Base-by-base conservation (phyloP, 1,140 invertebrate species). In the Tetramorium alpestre region DNA sequence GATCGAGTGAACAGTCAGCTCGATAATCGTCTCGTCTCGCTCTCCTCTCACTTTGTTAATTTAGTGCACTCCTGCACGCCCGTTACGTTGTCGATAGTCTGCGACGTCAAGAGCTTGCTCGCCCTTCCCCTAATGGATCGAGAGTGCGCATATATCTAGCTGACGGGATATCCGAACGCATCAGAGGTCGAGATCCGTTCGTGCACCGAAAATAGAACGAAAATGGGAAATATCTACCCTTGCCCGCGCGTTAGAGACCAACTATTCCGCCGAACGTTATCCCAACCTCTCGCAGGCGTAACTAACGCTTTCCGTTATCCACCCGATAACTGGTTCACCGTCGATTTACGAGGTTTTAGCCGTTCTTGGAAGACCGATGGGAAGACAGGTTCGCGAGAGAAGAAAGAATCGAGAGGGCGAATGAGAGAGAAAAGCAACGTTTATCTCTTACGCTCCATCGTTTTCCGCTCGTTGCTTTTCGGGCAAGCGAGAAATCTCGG, bases 311-410 rank as follows among this genome's bases (percentile, higher is more conserved):
- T 91, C 86, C 65, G 65, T 80, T 49, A 64, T 81, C 76, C 28
- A 7, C 44, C 64, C 88, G 88, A 91, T 91, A 91, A 91, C 90
- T 91, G 86, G 90, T 91, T 91, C 88, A 62, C 82, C 86, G 62
- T 88, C 90, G 90, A 91, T 91, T 91, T 91, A 91, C 90, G 88
- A 91, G 86, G 33, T 85, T 88, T 72, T 78, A 76, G 49, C 85
- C 41, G 72, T 80, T 86, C 90, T 70, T 64, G 33, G 72, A 76
- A 78, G 80, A 85, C 64, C 78, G 81, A 84, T 75, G 80, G 80
- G 41, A 75, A 73, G 69, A 73, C 56, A 49, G 25, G 54, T 47
- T 64, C 51, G 51, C 78, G 49, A 87, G 60, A 81, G 77, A 44
- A 80, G 64, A 16, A 41, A 67, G 38, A 75, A 58, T 47, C 47